Evolutionary conservation across 2,113 vertebrate genomes (phyloP).

Genomic region (Phaethon lepturus): DNA sequence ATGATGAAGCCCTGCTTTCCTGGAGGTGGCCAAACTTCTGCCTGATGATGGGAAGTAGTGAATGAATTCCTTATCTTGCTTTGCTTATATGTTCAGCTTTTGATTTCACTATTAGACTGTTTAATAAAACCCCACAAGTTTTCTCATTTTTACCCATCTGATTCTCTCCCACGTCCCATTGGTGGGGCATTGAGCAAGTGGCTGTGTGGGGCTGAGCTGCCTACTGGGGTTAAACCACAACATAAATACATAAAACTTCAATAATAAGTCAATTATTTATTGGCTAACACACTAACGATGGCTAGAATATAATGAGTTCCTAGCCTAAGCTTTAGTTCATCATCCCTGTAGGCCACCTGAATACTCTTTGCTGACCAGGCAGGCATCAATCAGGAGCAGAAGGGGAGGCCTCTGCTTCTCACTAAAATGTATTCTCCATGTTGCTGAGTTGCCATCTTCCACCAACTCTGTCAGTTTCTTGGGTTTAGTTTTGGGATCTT

Average conservation of each 20-base stretch:
- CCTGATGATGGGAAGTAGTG: neutral
- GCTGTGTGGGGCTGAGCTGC: neutral
- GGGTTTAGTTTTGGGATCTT: neutral
- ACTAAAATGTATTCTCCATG: neutral
- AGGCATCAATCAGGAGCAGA: neutral
- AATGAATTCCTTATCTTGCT: neutral
- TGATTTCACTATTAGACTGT: neutral
- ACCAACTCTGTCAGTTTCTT: neutral
- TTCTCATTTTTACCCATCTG: fast-evolving
- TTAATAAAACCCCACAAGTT: neutral
- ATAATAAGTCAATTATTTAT: neutral
- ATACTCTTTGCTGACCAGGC: neutral
- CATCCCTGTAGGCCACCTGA: neutral
- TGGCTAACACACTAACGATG: neutral
- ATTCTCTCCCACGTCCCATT: neutral
- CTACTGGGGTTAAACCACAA: neutral
- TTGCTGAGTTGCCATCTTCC: neutral
- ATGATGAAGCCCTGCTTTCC: neutral
- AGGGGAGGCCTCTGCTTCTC: neutral
- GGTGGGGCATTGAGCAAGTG: neutral
- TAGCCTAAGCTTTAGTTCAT: neutral
- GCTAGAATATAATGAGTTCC: neutral
- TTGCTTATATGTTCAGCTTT: neutral
- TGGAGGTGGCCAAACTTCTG: neutral
- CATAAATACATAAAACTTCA: neutral